Conservation (phyloP, 2,113 vertebrate genomes). For the Merops nubicus region DNA sequence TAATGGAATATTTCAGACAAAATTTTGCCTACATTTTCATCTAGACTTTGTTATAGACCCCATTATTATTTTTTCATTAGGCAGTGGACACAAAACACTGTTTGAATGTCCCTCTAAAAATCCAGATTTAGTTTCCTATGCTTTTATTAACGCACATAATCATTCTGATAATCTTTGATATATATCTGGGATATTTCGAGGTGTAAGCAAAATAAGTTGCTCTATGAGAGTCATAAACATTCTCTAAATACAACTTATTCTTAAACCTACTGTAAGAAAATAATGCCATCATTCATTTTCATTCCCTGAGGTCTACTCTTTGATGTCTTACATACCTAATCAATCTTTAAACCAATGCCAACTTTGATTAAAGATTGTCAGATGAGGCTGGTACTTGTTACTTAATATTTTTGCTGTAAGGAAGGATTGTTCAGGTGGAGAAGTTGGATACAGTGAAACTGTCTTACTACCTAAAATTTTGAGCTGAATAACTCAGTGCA, state of each 20-base stretch:
- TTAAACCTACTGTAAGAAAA: constrained; percentile 37
- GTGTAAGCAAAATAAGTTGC: background rate
- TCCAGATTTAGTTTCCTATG: background rate
- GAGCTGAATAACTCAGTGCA: background rate
- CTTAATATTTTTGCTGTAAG: constrained; percentile 1
- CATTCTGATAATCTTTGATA: background rate
- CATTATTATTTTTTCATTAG: background rate
- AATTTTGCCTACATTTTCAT: constrained; percentile 42
- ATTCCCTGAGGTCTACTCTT: constrained; percentile 34
- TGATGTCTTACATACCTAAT: constrained; percentile 36
- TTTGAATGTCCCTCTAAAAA: background rate
- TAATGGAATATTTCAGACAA: constrained; percentile 47
- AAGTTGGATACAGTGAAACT: background rate
- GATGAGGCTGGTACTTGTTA: constrained; percentile 2
- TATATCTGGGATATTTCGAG: background rate
- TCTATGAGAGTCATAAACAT: background rate
- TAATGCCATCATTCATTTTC: constrained; percentile 48
- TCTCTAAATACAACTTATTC: background rate
- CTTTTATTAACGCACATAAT: background rate
- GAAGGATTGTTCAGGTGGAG: background rate
- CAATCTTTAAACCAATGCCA: constrained; percentile 55
- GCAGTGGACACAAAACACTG: background rate
- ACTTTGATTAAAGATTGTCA: constrained; percentile 32
- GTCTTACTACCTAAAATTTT: background rate
- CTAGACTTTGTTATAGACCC: background rate